Base-by-base conservation (phyloP, 2,113 vertebrate genomes). In the Psophia crepitans region DNA sequence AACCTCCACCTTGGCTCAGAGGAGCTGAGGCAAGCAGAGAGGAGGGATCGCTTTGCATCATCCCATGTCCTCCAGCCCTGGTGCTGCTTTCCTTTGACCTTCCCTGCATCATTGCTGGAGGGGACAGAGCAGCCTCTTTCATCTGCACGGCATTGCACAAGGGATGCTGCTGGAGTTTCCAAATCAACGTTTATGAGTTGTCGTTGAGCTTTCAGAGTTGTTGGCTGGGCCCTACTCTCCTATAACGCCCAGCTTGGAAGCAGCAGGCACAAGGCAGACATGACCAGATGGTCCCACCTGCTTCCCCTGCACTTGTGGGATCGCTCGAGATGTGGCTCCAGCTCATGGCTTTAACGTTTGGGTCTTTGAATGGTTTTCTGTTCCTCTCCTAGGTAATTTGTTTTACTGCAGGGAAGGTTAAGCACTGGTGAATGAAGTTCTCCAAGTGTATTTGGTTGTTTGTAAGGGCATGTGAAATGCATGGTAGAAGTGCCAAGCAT, bases 21-120 rank as follows among this genome's bases (percentile, higher is more conserved):
- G 75, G 27, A 91, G 84, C 75, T 71, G 85, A 95, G 82, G 21
- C 33, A 28, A 93, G 60, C 54, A 80, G 69, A 81, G 91, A 86
- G 71, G 58, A 44, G 70, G 76, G 66, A 57, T 61, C 39, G 18
- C 37, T 93, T 91, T 89, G 64, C 84, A 3, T 12, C 22, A 6
- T 15, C 32, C 27, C 43, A 2, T 3, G 26, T 57, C 6, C 41
- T 24, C n/a, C 54, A 39, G n/a, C 23, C 20, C 51, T 3, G 1
- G 3, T 12, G 15, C 63, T 44, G 30, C 81, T 66, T 54, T 58
- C 27, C 14, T 14, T 56, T 26, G 37, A 22, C 61, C 33, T 10
- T 73, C 22, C 28, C 33, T 12, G 0, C 1, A 3, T 27, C 61
- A 6, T 10, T 39, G 43, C 44, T 56, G 51, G 26, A 71, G 12